Conservation (phyloP, 2,113 vertebrate species). For the Phoenicopterus ruber region DNA sequence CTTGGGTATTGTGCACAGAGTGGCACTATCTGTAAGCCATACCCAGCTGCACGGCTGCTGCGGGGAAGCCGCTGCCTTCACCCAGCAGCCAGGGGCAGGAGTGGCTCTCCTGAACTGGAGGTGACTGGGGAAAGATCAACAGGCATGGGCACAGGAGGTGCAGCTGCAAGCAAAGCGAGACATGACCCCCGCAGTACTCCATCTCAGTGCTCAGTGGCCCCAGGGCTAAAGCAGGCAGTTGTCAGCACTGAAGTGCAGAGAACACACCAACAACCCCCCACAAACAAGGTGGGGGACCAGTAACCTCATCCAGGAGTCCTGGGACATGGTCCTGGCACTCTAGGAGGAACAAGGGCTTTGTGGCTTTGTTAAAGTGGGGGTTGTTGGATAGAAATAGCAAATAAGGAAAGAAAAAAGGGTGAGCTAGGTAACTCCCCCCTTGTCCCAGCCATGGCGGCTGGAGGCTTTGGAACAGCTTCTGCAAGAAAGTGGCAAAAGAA, state of each 20-base stretch:
- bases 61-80: accelerated
- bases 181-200: background rate
- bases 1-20: accelerated
- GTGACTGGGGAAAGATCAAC: background rate
- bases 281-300: accelerated
- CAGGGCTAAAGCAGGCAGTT: background rate
- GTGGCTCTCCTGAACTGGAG: background rate
- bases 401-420: background rate
- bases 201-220: accelerated
- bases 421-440: background rate
- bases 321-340: background rate
- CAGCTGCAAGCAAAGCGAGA: background rate
- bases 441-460: accelerated
- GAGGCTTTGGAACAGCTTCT: conserved; percentile 1
- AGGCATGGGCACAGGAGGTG: background rate
- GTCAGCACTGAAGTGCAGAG: background rate
- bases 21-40: background rate
- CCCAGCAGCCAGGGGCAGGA: background rate
- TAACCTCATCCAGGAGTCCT: background rate
- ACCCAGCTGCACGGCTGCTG: background rate
- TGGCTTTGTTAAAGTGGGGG: background rate
- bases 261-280: background rate
- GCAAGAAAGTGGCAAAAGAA: conserved; percentile 20
- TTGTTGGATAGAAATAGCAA: background rate
- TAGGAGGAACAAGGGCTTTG: background rate